Base-by-base conservation (phyloP, 2,888 invertebrate species). In the Pammene fasciana region DNA sequence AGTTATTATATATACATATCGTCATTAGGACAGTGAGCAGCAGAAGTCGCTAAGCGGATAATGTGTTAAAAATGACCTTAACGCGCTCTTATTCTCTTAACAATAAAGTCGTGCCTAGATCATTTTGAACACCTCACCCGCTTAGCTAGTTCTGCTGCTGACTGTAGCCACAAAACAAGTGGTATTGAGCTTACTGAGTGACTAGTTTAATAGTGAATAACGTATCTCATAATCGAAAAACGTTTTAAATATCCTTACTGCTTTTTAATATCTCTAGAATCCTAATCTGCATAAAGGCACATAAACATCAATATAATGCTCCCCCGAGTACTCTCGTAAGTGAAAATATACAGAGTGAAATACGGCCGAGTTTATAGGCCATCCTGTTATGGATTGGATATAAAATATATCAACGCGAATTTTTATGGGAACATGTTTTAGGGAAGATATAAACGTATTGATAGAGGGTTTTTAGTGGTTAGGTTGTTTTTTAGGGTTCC, bases 341-440 rank as follows among this genome's bases (percentile, higher is more conserved):
- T 57, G 57, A 38, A 57, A 45, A 89, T 89, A 87, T 90, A 87
- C 88, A 85, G 89, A 89, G 89, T 89, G 87, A 89, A 86, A 88
- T 88, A 89, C 81, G 83, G 75, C 83, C 68, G 73, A 75, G 82
- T 89, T 89, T 90, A 90, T 84, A 81, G 79, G 80, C 83, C 84
- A 80, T 79, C 86, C 84, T 81, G 76, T 86, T 89, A 89, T 89
- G 89, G 89, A 89, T 89, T 88, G 88, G 77, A 76, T 75, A 82
- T 88, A 87, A 89, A 89, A 87, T 82, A 80, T 81, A 82, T 80
- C 82, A 79, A 78, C 73, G 67, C 72, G 72, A 72, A 72, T 72
- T 72, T 72, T 73, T 74, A 73, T 71, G 72, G 70, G 68, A 65
- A 70, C 52, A 57, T 71, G 59, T 73, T 67, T 61, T 59, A 65